Evolutionary conservation across 2,888 invertebrate species (phyloP).

Genomic region (Sabellastarte sp.): DNA sequence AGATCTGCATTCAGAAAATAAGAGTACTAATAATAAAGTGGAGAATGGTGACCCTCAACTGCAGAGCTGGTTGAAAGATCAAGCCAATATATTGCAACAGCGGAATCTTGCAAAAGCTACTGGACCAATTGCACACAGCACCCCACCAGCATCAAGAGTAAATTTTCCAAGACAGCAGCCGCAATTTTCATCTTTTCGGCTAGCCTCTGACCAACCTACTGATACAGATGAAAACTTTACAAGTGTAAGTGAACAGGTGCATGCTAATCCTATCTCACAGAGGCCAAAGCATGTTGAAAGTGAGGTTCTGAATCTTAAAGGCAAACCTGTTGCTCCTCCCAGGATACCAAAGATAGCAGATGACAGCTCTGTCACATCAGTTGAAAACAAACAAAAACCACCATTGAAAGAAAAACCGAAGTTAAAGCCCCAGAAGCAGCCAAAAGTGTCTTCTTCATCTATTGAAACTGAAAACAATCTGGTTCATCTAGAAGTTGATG

Average conservation of each 20-base stretch:
- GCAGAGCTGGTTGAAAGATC: constrained; percentile 25
- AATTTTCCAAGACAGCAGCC: not conserved
- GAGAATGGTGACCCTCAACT: constrained; percentile 10
- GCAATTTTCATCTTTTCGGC: not conserved
- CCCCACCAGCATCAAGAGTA: constrained; percentile 9
- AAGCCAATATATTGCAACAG: constrained; percentile 13
- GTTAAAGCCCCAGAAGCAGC: not conserved
- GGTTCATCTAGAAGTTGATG: not conserved
- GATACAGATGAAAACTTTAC: not conserved
- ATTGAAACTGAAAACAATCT: not conserved
- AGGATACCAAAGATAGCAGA: not conserved
- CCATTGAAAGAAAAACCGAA: not conserved
- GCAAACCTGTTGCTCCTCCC: not conserved
- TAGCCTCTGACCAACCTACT: no score
- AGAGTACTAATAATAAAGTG: not conserved
- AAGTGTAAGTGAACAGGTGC: not conserved
- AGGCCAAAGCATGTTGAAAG: no score
- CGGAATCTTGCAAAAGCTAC: not conserved
- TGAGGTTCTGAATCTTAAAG: no score
- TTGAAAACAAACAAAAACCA: not conserved
- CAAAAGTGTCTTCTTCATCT: not conserved
- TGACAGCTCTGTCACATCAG: not conserved
- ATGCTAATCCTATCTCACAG: no score
- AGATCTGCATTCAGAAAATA: not conserved
- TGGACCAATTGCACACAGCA: constrained; percentile 18